A percentile compares a stretch with the other conserved stretches of the same genome.
Conservation (phyloP, 2,113 vertebrate species). For the Oryctolagus cuniculus region mOryCun1.1 NC_091443.1:61622501-61623000, state of each 20-base stretch:
- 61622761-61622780: background rate
- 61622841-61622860: background rate
- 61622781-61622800: background rate
- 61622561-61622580: background rate
- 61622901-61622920: conserved; percentile 29
- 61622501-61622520: background rate
- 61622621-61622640: background rate
- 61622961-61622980: conserved; percentile 21
- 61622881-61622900: background rate
- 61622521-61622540: background rate
- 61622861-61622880: too few relatives aligned
- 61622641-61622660: background rate
- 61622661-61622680: background rate
- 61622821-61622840: background rate
- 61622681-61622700: background rate
- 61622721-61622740: background rate
- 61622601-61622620: background rate
- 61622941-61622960: background rate
- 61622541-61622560: background rate
- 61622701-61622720: background rate
- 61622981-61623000: background rate
- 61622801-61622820: background rate
- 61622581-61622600: background rate
- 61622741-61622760: background rate
- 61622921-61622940: conserved; percentile 23